Evolutionary conservation across 2,113 vertebrate species (phyloP).

Genomic region (Pyxicephalus adspersus): DNA sequence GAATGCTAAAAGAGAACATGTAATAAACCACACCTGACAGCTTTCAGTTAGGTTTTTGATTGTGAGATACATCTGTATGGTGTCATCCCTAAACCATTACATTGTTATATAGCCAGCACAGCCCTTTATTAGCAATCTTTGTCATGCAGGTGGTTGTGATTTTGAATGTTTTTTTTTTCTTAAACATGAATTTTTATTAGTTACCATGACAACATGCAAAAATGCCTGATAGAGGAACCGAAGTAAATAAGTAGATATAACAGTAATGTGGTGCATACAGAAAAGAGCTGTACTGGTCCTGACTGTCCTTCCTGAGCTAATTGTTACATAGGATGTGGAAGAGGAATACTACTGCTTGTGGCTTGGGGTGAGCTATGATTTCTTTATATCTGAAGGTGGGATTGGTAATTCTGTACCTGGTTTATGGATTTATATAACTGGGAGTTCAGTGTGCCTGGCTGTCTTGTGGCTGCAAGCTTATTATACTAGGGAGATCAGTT

Average conservation of each 20-base stretch:
- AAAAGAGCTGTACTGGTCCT: slow-evolving; percentile 49
- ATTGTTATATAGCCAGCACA: neutral
- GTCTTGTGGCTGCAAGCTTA: too few relatives aligned
- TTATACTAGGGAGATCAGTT: too few relatives aligned
- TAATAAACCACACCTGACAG: too few relatives aligned
- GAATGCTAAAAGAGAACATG: too few relatives aligned
- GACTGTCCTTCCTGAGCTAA: slow-evolving; percentile 20
- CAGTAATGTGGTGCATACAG: slow-evolving; percentile 49
- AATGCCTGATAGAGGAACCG: slow-evolving; percentile 66
- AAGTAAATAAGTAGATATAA: slow-evolving; percentile 52
- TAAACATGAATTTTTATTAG: slow-evolving; percentile 66
- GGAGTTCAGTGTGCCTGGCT: too few relatives aligned
- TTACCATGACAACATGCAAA: slow-evolving; percentile 75
- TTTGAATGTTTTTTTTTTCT: slow-evolving; percentile 21
- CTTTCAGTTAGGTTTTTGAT: too few relatives aligned
- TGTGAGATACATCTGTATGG: too few relatives aligned
- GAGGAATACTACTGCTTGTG: neutral
- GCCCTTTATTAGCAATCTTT: neutral
- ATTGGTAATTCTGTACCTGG: neutral
- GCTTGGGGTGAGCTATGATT: neutral
- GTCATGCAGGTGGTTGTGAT: slow-evolving; percentile 59
- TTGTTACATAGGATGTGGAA: neutral
- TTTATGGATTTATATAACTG: neutral
- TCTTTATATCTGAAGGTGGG: neutral
- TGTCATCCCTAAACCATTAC: too few relatives aligned